Conservation (phyloP, 2,888 invertebrate species). For the Drosophila pullipes region DNA sequence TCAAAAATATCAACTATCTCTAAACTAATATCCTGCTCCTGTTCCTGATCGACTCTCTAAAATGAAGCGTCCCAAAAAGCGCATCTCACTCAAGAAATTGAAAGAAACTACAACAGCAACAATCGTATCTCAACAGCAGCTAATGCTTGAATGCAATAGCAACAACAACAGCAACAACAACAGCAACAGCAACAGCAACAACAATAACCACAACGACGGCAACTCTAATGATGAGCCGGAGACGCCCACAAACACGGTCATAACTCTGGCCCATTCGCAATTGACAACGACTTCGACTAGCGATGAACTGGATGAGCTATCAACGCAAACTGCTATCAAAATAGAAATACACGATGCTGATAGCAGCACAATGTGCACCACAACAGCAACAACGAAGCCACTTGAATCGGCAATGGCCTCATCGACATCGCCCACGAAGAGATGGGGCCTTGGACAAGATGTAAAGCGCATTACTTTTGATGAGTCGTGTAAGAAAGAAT, state of each 20-base stretch:
- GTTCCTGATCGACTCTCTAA: slow-evolving; percentile 53
- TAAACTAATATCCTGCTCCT: slow-evolving; percentile 55
- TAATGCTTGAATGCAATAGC: slow-evolving; percentile 66
- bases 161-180: slow-evolving; percentile 39
- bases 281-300: slow-evolving; percentile 60
- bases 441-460: slow-evolving; percentile 83
- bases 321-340: slow-evolving; percentile 77
- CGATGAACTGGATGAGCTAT: slow-evolving; percentile 77
- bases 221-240: slow-evolving; percentile 35
- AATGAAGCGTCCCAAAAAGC: slow-evolving; percentile 82
- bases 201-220: slow-evolving; percentile 36
- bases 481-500: slow-evolving; percentile 86
- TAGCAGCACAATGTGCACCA: slow-evolving; percentile 38
- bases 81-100: slow-evolving; percentile 80
- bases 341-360: slow-evolving; percentile 78
- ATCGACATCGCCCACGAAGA: slow-evolving; percentile 80
- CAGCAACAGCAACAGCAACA: slow-evolving; percentile 28
- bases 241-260: slow-evolving; percentile 54
- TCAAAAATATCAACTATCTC: slow-evolving; percentile 16
- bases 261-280: slow-evolving; percentile 26
- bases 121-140: slow-evolving; percentile 83
- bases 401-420: slow-evolving; percentile 69
- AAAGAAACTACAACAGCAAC: slow-evolving; percentile 77
- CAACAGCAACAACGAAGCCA: slow-evolving; percentile 53
- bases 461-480: slow-evolving; percentile 86